A percentile compares a stretch with the other conserved stretches of the same genome.
Evolutionary conservation across 2,888 invertebrate species (phyloP).

Genomic region (Embidobia sp.): DNA sequence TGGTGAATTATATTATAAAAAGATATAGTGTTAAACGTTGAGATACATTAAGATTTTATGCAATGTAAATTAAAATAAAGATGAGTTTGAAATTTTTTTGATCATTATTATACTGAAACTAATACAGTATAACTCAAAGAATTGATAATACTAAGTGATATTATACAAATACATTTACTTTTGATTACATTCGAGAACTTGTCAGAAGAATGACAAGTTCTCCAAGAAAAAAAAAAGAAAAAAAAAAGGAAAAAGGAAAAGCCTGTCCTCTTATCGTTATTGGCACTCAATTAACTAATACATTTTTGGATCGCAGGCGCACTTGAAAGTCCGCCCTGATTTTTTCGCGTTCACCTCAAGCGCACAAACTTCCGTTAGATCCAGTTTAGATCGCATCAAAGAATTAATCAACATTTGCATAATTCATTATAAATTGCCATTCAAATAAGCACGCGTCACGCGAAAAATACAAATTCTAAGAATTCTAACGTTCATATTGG

Average conservation of each 20-base stretch:
- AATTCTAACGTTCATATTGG: conserved; percentile 25
- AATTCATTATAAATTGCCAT: conserved; percentile 47
- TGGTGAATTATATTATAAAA: no score
- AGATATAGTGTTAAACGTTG: no score
- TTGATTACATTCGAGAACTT: no score
- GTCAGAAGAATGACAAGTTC: no score
- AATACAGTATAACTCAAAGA: no score
- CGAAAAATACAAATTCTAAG: conserved; percentile 40
- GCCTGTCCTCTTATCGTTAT: neutral
- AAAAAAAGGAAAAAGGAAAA: neutral
- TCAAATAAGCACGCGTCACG: neutral
- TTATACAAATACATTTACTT: no score
- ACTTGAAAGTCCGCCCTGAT: conserved; percentile 4
- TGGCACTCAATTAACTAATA: neutral
- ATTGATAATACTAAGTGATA: no score
- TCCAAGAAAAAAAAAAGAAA: no score
- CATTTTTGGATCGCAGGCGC: conserved; percentile 2
- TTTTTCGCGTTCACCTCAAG: neutral
- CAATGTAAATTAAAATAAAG: no score
- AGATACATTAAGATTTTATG: no score
- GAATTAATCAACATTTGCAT: conserved; percentile 49
- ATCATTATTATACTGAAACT: no score
- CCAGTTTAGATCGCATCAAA: conserved; percentile 47
- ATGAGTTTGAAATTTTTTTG: no score
- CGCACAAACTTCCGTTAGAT: conserved; percentile 38